Base-by-base conservation (phyloP, 2,113 vertebrate species). In the Otus sunia region DNA sequence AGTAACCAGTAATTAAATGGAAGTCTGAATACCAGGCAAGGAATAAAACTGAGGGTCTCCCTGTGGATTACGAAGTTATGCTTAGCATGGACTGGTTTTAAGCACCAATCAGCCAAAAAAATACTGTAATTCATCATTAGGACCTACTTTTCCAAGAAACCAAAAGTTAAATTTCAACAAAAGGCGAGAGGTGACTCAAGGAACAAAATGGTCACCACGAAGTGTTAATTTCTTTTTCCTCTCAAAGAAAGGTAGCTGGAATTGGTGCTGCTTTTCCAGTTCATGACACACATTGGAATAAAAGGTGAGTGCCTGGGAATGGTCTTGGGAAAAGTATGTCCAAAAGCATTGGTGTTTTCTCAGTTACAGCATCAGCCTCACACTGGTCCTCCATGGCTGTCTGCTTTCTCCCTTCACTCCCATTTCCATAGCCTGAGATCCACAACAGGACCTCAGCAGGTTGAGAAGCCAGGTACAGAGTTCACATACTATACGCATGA, bases 1-100 rank as follows among this genome's bases (percentile, higher is more conserved):
- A 93, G 93, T 82, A 96, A 94, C 92, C 90, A 90, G 85, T 96
- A 96, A 96, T 97, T 97, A 97, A 98, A 97, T 88, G 82, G 75
- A 82, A 94, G 80, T 96, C 94, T 94, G 97, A 94, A 96, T 95
- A 94, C 84, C 96, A 96, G 97, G 95, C 94, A 94, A 97, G 94
- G 83, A 94, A 96, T 95, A 97, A 98, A 98, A 92, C 90, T 37
- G 34, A 97, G 86, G 72, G 90, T 88, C 82, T 96, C 88, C 93
- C 93, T 88, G 74, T 87, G 94, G 95, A 91, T 83, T 97, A 58
- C 15, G 25, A 94, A 96, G 94, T 92, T 94, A 93, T 94, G 95
- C 91, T 97, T 92, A 94, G 43, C 77, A 85, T 58, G 32, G 94
- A 75, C 88, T 96, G 92, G 52, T 96, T 90, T 97, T 90, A 94